Base-by-base conservation (phyloP, 2,797 vertebrate species). In the Acanthurus tractus region DNA sequence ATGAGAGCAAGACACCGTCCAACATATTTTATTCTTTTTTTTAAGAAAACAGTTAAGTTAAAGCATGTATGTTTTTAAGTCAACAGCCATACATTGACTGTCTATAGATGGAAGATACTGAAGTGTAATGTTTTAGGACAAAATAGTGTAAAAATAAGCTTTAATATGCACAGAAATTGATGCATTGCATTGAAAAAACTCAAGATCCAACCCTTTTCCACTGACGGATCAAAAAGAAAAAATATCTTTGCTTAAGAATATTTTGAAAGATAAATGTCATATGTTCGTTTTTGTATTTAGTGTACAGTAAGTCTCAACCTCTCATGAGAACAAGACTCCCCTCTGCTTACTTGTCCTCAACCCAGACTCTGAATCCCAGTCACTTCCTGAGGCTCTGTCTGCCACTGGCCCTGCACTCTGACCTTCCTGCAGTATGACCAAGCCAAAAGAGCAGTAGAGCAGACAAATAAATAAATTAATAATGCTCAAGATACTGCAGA, bases 381-480 rank as follows among this genome's bases (percentile, higher is more conserved):
- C 63, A 36, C 57, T 50, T 84, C 73, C 66, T 23, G 58, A 75
- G 72, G 52, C 63, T 72, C 57, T 10, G 22, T 38, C 64, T 66
- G 45, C 49, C 66, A 40, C 44, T 63, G 72, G 83, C 70, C 74
- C 75, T 82, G 69, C 29, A 8, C 73, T 62, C 81, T 80, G 82
- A 90, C 76, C 79, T 83, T 70, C 63, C 67, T 62, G 57, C 42
- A 42, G 40, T 77, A 62, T 42, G 76, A 55, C 42, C 49, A 63
- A 84, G 71, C 57, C 57, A 67, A 68, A 68, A 79, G 74, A 79
- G 58, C 65, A 77, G 23, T 0, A 54, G 57, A 52, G 46, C 48
- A 75, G 45, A 74, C 29, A 70, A 40, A 83, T 70, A 74, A 83
- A 87, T 81, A 78, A 85, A 78, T 40, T 8, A 68, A 76, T 70